phyloP scores from a whole-genome alignment of 2,888 invertebrate species.

The Ophion ventricosus region DNA sequence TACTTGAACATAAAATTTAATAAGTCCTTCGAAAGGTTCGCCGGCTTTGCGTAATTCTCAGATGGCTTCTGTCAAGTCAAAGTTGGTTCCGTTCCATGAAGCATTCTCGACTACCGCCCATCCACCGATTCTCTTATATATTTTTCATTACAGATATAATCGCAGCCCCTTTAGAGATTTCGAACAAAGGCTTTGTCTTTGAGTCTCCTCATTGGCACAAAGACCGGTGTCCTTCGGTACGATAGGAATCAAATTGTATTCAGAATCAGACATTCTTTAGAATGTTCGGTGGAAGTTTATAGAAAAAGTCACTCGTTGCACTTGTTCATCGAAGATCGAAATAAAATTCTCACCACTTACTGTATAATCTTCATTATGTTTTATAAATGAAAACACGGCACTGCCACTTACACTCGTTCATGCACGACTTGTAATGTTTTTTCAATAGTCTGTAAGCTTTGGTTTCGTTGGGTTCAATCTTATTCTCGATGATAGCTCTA shows the following conservation, averaged over 20 bases:
- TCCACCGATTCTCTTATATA: slow-evolving; percentile 88
- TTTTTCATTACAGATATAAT: too few species aligned
- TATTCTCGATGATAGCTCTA: slow-evolving; percentile 88
- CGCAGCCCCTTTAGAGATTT: too few species aligned
- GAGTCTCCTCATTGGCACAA: too few species aligned
- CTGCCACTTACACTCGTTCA: slow-evolving; percentile 91
- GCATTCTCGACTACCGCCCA: slow-evolving; percentile 95
- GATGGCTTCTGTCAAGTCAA: slow-evolving; percentile 93
- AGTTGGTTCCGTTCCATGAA: slow-evolving; percentile 88
- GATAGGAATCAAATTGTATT: too few species aligned
- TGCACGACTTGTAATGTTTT: slow-evolving; percentile 93
- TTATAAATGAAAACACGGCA: background rate
- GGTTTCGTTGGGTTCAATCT: slow-evolving; percentile 85
- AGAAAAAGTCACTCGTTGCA: too few species aligned
- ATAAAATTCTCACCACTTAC: too few species aligned
- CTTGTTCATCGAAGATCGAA: too few species aligned
- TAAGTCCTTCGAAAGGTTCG: slow-evolving; percentile 94
- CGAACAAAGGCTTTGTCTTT: too few species aligned
- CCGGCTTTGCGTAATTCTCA: slow-evolving; percentile 92
- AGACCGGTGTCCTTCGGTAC: too few species aligned
- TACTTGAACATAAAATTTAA: slow-evolving; percentile 94
- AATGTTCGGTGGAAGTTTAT: too few species aligned
- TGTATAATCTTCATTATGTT: background rate
- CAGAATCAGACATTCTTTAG: too few species aligned
- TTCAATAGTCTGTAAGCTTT: slow-evolving; percentile 92